These are phyloP conservation scores for Leptoteleia sp. DNA, from an alignment of 1,140 invertebrate species.

Conservation along the genomic window DNA sequence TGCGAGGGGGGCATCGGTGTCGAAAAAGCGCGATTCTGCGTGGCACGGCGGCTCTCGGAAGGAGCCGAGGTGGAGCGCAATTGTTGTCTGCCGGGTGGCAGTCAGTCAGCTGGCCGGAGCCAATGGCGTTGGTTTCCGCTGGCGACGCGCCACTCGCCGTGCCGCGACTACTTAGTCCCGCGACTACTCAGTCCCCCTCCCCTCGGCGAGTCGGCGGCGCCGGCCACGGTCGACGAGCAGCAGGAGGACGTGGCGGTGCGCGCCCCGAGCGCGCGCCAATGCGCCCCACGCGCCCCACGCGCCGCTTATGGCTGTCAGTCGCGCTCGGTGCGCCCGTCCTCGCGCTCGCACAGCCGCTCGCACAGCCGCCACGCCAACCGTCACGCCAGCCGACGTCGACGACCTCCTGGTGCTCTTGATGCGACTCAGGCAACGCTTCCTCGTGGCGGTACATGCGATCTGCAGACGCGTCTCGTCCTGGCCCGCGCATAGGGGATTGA, in stretches of 20 bases:
- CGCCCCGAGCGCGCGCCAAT: too few species aligned
- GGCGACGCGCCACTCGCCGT: slow-evolving; percentile 55
- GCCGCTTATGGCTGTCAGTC: slow-evolving; percentile 74
- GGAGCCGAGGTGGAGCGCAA: too few species aligned
- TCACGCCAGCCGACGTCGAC: slow-evolving; percentile 38
- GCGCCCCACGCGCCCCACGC: slow-evolving; percentile 59
- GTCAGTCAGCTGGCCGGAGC: slow-evolving; percentile 31
- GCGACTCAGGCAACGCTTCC: slow-evolving; percentile 42
- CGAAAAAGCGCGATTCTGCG: too few species aligned
- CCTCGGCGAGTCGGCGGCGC: too few species aligned
- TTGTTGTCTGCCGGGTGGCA: slow-evolving; percentile 28
- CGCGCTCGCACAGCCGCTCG: slow-evolving; percentile 66
- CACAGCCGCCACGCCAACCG: slow-evolving; percentile 62
- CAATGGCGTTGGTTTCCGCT: slow-evolving; percentile 62
- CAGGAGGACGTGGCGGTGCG: too few species aligned
- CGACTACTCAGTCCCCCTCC: too few species aligned
- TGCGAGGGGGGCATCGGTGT: too few species aligned
- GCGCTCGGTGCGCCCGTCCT: slow-evolving; percentile 70
- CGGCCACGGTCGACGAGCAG: too few species aligned
- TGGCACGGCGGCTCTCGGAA: too few species aligned
- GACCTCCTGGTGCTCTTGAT: slow-evolving; percentile 49
- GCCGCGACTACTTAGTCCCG: slow-evolving; percentile 11
- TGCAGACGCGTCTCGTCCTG: slow-evolving; percentile 38
- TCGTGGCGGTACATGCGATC: slow-evolving; percentile 33
- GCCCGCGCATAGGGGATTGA: slow-evolving; percentile 29